Evolutionary conservation across 1,140 invertebrate genomes (phyloP).

Genomic region (Heliconius nattereri): DNA sequence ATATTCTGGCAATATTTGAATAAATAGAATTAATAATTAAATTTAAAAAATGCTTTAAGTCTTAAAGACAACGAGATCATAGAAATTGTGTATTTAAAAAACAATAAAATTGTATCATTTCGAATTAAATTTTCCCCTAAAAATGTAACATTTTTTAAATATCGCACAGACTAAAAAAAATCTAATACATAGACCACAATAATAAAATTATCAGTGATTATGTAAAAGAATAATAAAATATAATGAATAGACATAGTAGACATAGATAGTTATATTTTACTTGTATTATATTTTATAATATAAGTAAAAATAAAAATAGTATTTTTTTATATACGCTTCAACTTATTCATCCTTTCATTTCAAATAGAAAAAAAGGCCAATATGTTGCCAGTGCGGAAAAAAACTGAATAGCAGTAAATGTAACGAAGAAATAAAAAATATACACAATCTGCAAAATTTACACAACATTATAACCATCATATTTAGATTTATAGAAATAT

Average conservation of each 20-base stretch:
- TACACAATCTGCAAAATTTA: neutral
- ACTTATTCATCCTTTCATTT: neutral
- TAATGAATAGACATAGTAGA: too few relatives aligned
- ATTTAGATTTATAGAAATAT: slow-evolving; percentile 19
- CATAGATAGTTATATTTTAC: too few relatives aligned
- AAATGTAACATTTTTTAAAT: neutral
- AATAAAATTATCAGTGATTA: too few relatives aligned
- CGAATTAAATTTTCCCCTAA: neutral
- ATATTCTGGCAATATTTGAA: neutral
- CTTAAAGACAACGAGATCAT: neutral
- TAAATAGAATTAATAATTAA: too few relatives aligned
- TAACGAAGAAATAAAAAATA: neutral
- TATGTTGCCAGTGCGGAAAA: neutral
- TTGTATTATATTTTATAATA: too few relatives aligned
- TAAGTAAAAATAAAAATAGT: neutral
- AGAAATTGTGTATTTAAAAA: neutral
- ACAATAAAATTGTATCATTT: too few relatives aligned
- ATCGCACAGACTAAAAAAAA: neutral
- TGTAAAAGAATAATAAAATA: too few relatives aligned
- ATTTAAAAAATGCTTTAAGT: too few relatives aligned
- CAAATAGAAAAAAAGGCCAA: neutral
- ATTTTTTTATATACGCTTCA: neutral
- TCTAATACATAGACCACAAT: too few relatives aligned
- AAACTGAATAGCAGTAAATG: neutral
- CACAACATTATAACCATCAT: slow-evolving; percentile 26